A percentile compares a stretch with the other conserved stretches of the same genome.
Evolutionary conservation across 2,797 vertebrate species (phyloP).

Genomic region (Notoglanidium macrostoma): DNA sequence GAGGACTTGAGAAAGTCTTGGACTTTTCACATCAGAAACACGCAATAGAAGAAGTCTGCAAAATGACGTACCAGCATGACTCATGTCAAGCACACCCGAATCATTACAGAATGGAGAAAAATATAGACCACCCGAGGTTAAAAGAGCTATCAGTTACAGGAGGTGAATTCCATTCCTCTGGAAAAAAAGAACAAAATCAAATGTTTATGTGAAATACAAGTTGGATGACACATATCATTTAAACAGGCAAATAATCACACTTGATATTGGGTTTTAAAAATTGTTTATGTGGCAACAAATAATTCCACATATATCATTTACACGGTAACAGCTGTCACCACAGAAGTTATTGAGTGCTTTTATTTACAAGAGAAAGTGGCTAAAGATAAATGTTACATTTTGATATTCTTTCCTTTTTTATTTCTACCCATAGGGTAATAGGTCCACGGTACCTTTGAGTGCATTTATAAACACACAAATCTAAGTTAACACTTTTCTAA

Average conservation of each 20-base stretch:
- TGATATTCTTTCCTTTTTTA: slow-evolving; percentile 88
- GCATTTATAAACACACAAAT: slow-evolving; percentile 96
- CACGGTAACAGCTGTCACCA: slow-evolving; percentile 83
- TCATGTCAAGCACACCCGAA: no score
- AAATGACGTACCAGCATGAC: background rate
- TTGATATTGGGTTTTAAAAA: slow-evolving; percentile 75
- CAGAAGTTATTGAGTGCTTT: slow-evolving; percentile 90
- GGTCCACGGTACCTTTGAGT: slow-evolving; percentile 95
- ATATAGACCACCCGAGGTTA: background rate
- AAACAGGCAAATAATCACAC: slow-evolving; percentile 46
- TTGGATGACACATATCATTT: background rate
- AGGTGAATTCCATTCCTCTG: background rate
- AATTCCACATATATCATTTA: slow-evolving; percentile 82
- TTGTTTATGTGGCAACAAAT: slow-evolving; percentile 86
- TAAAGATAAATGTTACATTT: slow-evolving; percentile 91
- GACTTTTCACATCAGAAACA: background rate
- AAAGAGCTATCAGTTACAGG: background rate
- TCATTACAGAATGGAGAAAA: background rate
- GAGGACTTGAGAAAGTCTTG: background rate
- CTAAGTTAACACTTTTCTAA: slow-evolving; percentile 90
- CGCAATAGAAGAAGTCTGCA: background rate
- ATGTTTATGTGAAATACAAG: background rate
- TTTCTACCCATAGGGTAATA: slow-evolving; percentile 99
- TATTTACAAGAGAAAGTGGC: slow-evolving; percentile 96
- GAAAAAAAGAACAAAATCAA: background rate